Conservation (phyloP, 2,797 vertebrate genomes). For the Varecia variegata region DNA sequence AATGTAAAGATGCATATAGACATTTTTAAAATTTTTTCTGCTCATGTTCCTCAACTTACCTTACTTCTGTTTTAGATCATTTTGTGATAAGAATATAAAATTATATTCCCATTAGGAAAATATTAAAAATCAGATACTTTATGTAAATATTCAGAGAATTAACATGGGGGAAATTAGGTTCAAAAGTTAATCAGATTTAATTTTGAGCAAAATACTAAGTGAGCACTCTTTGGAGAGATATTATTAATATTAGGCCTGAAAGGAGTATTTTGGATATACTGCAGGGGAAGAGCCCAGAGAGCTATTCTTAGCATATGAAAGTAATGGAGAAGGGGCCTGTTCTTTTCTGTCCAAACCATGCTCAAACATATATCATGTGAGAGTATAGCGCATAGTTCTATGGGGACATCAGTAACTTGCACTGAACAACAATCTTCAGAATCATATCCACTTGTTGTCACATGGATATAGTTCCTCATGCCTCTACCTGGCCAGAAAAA, state of each 20-base stretch:
- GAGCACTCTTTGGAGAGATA: not conserved
- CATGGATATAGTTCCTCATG: no score
- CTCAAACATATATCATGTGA: not conserved
- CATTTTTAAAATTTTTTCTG: not conserved
- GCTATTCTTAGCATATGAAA: not conserved
- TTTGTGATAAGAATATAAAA: not conserved
- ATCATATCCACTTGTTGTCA: not conserved
- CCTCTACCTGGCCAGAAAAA: not conserved
- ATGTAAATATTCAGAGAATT: not conserved
- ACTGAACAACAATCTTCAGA: not conserved
- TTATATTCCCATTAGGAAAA: not conserved
- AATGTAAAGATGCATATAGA: not conserved
- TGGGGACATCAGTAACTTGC: no score
- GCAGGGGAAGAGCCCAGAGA: not conserved
- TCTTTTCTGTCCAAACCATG: not conserved
- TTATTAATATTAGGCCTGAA: not conserved
- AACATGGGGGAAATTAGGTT: not conserved
- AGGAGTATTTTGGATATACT: not conserved
- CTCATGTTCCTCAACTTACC: not conserved
- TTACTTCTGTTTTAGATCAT: not conserved
- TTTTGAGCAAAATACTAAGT: not conserved
- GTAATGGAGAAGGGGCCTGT: not conserved
- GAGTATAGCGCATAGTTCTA: not conserved
- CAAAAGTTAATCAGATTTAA: not conserved
- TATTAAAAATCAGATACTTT: not conserved